Base-by-base conservation (phyloP, 2,113 vertebrate genomes). In the Seriola aureovittata region DNA sequence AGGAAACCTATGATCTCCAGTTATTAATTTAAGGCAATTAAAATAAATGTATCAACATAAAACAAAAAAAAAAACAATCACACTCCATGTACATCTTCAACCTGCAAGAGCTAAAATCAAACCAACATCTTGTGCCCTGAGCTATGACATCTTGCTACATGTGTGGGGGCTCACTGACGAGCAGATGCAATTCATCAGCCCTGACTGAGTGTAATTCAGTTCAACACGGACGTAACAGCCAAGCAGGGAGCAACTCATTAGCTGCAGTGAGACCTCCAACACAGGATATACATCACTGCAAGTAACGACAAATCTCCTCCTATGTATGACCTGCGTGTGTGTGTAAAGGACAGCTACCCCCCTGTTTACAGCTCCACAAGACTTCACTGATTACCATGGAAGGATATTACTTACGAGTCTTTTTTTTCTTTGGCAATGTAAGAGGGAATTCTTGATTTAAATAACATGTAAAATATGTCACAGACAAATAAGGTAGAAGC, bases 201-300 rank as follows among this genome's bases (percentile, higher is more conserved):
- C 44, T 65, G 63, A 84, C 75, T 60, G 23, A 72, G 38, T 55
- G 29, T 80, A 68, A 87, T 82, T 54, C 60, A 75, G 88, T 84
- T 90, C 89, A 85, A 73, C 21, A 70, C 76, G 77, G 71, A 86
- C 74, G 67, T 71, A 78, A 62, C 67, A 86, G 72, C 48, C 67
- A 11, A 59, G 82, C 65, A 77, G 55, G 74, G 76, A 81, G 73
- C 77, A 58, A 58, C 46, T 86, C 82, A 72, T 85, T 91, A 89
- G 70, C 88, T 64, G 77, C 70, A 65, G 52, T 19, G 58, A 81
- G 74, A 81, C 89, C 80, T 82, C 63, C 75, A 76, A 62, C 50
- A 58, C 60, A 84, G 74, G 80, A 78, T 78, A 90, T 84, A 71
- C 74, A 82, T 88, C 79, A 82, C 29, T 65, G 69, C 25, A 64